phyloP scores from a whole-genome alignment of 2,113 vertebrate species.

The Cryptomyrus ogoouensis region DNA sequence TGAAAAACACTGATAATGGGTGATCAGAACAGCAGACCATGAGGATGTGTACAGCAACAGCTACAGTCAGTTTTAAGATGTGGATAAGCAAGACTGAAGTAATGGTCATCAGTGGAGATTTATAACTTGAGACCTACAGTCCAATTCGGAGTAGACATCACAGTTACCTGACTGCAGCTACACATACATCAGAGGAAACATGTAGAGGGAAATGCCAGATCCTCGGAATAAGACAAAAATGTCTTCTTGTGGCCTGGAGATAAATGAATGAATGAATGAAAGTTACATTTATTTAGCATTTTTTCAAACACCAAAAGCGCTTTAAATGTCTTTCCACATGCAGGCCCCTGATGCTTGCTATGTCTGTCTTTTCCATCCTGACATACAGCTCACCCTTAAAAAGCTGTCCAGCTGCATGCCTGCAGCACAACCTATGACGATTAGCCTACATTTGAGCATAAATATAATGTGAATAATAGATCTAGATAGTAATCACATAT shows the following conservation, averaged over 20 bases:
- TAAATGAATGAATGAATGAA: too few species aligned
- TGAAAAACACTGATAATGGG: background rate
- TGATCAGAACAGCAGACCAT: background rate
- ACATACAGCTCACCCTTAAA: background rate
- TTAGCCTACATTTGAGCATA: background rate
- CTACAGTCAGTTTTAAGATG: background rate
- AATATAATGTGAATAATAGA: background rate
- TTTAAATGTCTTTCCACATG: background rate
- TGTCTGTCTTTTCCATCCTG: background rate
- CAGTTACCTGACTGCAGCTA: too few species aligned
- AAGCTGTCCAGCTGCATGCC: background rate
- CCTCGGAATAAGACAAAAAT: background rate
- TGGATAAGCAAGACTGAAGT: background rate
- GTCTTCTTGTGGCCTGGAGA: background rate
- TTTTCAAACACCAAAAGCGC: too few species aligned
- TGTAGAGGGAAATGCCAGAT: background rate
- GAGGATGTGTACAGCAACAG: background rate
- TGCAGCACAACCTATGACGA: background rate
- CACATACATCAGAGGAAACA: too few species aligned
- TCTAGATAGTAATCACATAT: background rate
- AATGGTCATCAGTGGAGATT: background rate
- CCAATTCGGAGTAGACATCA: background rate
- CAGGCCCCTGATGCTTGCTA: background rate
- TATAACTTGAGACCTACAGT: background rate
- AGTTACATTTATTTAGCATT: too few species aligned